Evolutionary conservation across 2,797 vertebrate species (phyloP).

Genomic region (Agapornis canus): DNA sequence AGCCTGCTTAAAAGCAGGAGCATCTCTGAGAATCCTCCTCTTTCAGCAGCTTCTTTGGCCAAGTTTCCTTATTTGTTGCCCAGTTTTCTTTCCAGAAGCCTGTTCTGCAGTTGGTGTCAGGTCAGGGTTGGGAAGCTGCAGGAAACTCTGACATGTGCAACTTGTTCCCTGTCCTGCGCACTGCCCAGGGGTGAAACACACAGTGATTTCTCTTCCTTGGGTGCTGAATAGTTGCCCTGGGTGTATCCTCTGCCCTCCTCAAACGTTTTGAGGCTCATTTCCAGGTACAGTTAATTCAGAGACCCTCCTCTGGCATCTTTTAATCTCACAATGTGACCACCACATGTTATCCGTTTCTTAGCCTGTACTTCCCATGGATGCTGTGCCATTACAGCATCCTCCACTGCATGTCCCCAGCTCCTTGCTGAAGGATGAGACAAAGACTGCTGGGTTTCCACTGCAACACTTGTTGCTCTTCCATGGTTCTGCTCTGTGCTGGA

Average conservation of each 20-base stretch:
- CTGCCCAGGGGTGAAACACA: not conserved
- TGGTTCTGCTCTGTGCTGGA: fast-evolving
- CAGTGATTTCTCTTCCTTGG: not conserved
- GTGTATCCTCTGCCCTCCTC: not conserved
- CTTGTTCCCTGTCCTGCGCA: not conserved
- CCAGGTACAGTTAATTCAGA: not conserved
- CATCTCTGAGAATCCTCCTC: not conserved
- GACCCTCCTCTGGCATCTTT: not conserved
- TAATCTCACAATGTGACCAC: not conserved
- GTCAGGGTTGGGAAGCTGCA: not conserved
- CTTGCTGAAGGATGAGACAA: not conserved
- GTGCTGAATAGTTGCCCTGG: not conserved
- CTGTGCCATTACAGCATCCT: fast-evolving
- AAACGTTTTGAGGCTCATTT: not conserved
- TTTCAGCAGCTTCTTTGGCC: not conserved
- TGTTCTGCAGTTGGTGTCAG: not conserved
- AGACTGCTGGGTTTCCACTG: not conserved
- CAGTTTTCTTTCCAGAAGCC: not conserved
- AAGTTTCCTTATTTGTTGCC: not conserved
- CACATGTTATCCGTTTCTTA: not conserved
- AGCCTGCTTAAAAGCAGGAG: not conserved
- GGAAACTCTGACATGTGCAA: not conserved
- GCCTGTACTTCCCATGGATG: not conserved
- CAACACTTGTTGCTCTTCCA: not conserved
- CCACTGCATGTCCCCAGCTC: fast-evolving